Conservation (phyloP, 2,888 invertebrate species). For the Tribolium freemani region DNA sequence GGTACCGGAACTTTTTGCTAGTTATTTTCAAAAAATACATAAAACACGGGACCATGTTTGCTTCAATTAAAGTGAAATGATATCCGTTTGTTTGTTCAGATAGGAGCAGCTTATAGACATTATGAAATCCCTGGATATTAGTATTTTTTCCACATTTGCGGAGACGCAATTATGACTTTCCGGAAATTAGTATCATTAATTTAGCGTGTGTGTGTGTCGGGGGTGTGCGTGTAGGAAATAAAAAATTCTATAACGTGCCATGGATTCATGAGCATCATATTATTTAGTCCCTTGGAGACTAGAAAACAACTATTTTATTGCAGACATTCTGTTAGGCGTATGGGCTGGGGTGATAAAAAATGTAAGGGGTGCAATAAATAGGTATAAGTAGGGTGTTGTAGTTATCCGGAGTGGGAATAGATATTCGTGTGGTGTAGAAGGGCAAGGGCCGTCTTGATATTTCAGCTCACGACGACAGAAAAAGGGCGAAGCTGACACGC, state of each 20-base stretch:
- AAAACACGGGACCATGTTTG: neutral
- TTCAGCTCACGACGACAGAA: slow-evolving; percentile 55
- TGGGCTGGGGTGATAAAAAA: slow-evolving; percentile 38
- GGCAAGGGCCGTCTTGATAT: slow-evolving; percentile 50
- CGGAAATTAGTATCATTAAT: slow-evolving; percentile 41
- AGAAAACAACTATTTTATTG: slow-evolving; percentile 45
- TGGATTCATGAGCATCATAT: slow-evolving; percentile 37
- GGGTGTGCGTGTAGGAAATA: slow-evolving; percentile 37
- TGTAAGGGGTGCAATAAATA: slow-evolving; percentile 43
- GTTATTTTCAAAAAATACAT: neutral
- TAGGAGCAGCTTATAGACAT: slow-evolving; percentile 24
- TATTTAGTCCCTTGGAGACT: slow-evolving; percentile 40
- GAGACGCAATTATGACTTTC: slow-evolving; percentile 37
- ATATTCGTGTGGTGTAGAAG: slow-evolving; percentile 42
- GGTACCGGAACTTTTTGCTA: neutral
- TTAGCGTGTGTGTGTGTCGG: slow-evolving; percentile 17
- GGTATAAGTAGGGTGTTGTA: slow-evolving; percentile 41
- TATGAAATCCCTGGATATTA: slow-evolving; percentile 12
- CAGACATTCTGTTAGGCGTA: slow-evolving; percentile 32
- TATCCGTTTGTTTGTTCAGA: slow-evolving; percentile 19
- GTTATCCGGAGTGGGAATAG: slow-evolving; percentile 40
- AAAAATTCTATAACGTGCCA: slow-evolving; percentile 38
- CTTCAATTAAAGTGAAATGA: slow-evolving; percentile 21
- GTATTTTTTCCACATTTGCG: slow-evolving; percentile 19
- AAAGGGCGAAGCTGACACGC: slow-evolving; percentile 52